phyloP scores from a whole-genome alignment of 2,888 invertebrate species.

The Tricholauxania praeusta region DNA sequence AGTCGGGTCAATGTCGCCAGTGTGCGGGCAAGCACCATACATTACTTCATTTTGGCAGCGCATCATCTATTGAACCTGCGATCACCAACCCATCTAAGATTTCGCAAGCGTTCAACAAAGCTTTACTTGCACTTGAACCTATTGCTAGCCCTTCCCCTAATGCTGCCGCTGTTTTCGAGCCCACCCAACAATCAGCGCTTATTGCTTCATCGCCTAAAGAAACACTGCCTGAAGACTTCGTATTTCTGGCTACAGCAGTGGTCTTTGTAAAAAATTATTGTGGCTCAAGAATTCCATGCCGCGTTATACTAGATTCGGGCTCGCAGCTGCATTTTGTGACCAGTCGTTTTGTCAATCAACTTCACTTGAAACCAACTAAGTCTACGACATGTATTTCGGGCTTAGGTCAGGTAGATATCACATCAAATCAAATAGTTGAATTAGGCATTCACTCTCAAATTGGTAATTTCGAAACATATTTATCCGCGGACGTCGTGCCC shows the following conservation, averaged over 20 bases:
- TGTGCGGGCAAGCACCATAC: slow-evolving; percentile 34
- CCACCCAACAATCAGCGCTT: background rate
- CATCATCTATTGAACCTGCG: too few relatives aligned
- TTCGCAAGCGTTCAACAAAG: background rate
- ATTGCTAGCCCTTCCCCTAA: background rate
- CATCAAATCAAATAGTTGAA: slow-evolving; percentile 14
- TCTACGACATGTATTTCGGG: slow-evolving; percentile 25
- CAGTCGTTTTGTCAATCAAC: slow-evolving; percentile 5
- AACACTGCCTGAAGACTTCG: background rate
- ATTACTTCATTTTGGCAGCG: slow-evolving; percentile 18
- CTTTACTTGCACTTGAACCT: background rate
- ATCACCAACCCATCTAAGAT: background rate
- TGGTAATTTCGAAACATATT: background rate
- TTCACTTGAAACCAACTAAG: slow-evolving; percentile 20
- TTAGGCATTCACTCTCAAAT: slow-evolving; percentile 9
- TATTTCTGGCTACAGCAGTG: slow-evolving; percentile 35
- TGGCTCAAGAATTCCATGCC: slow-evolving; percentile 36
- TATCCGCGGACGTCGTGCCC: slow-evolving; percentile 9
- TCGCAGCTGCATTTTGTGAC: slow-evolving; percentile 34
- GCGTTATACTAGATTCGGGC: slow-evolving; percentile 37
- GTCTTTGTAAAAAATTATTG: slow-evolving; percentile 40
- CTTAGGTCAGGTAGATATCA: slow-evolving; percentile 30
- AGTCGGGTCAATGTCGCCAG: slow-evolving; percentile 23
- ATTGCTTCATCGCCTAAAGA: background rate
- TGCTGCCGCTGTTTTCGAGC: background rate